Conservation (phyloP, 2,113 vertebrate genomes). For the Actenoides lindsayi region DNA sequence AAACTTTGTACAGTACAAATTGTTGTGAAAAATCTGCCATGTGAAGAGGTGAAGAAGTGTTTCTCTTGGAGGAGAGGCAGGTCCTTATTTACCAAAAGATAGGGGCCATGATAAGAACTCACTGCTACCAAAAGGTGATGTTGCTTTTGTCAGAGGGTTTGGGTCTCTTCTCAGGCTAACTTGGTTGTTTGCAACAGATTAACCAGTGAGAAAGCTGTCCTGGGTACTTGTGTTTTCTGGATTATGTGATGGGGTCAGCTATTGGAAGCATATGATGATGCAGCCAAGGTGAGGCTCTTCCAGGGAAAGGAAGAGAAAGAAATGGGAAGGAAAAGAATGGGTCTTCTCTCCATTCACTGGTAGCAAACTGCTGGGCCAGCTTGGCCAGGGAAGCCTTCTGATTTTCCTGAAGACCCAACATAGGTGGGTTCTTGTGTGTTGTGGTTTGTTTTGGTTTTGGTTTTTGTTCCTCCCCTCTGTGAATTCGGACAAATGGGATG, state of each 20-base stretch:
- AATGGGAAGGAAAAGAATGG: neutral
- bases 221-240: neutral
- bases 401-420: neutral
- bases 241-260: neutral
- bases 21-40: neutral
- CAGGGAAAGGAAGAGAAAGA: neutral
- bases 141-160: neutral
- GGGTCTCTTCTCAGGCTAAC: neutral
- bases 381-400: neutral
- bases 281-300: neutral
- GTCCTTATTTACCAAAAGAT: neutral
- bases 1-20: neutral
- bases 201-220: neutral
- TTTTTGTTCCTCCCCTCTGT: neutral
- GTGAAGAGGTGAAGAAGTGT: neutral
- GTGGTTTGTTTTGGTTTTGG: no score
- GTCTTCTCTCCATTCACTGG: neutral
- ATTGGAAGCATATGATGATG: neutral
- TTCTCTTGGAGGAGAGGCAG: neutral
- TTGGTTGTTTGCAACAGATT: accelerated
- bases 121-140: neutral
- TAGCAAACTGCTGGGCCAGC: neutral
- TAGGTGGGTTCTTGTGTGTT: no score
- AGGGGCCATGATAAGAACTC: neutral
- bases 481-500: neutral